A percentile compares a stretch with the other conserved stretches of the same genome.
Evolutionary conservation across 2,888 invertebrate genomes (phyloP).

Genomic region (Cantharis lateralis): DNA sequence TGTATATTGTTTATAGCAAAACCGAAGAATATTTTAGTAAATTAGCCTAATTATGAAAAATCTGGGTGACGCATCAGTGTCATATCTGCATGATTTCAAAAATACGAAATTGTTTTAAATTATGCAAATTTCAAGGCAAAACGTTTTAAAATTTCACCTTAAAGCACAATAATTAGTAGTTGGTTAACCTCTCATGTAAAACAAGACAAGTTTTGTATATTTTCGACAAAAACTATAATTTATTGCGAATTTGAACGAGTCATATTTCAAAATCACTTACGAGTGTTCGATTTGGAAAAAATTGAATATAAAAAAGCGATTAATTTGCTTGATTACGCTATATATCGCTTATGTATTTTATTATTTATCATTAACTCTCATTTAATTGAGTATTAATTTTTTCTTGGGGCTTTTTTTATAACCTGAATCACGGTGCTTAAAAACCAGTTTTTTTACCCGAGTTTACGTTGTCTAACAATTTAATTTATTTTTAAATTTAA

Average conservation of each 20-base stretch:
- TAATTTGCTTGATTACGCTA: background rate
- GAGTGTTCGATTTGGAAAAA: background rate
- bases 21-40: too few species aligned
- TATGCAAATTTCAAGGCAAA: background rate
- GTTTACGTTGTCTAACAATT: background rate
- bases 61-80: too few species aligned
- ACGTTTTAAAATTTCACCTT: background rate
- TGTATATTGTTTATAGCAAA: too few species aligned
- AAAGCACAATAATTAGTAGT: background rate
- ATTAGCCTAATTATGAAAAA: too few species aligned
- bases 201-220: background rate
- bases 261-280: background rate
- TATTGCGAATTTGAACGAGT: background rate
- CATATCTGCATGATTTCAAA: too few species aligned
- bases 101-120: background rate
- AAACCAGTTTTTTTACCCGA: background rate
- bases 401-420: background rate
- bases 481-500: background rate
- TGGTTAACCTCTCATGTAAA: background rate
- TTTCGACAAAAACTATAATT: background rate
- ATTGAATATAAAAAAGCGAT: background rate
- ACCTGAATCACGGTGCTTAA: background rate
- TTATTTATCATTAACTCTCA: background rate
- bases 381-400: background rate
- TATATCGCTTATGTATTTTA: background rate